These are phyloP conservation scores for Thelohanellus kitauei DNA, from an alignment of 30 jellyfish, hydroid and myxozoan species.

Conservation along the genomic window DNA sequence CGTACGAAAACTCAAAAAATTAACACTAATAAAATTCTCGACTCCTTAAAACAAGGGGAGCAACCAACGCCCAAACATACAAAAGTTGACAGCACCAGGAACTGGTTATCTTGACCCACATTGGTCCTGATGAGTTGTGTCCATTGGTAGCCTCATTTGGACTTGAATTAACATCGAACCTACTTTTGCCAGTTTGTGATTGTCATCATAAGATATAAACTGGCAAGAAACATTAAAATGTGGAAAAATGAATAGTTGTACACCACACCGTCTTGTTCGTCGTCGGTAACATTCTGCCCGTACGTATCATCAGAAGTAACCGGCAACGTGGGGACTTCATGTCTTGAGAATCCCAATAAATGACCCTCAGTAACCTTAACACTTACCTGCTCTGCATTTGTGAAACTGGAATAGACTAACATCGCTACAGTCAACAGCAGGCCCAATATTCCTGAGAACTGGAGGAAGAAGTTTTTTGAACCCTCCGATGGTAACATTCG, in stretches of 20 bases:
- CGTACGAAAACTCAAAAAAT: too few relatives aligned
- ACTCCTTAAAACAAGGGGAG: conserved; percentile 60
- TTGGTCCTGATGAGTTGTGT: too few relatives aligned
- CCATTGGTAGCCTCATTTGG: conserved; percentile 97
- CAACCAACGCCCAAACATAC: conserved; percentile 56
- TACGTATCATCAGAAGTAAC: too few relatives aligned
- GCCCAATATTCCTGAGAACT: too few relatives aligned
- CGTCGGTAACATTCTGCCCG: conserved; percentile 11
- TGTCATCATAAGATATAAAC: conserved; percentile 47
- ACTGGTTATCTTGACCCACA: conserved; percentile 66
- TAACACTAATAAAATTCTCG: neutral
- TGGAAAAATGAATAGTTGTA: conserved; percentile 48
- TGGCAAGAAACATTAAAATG: conserved; percentile 13
- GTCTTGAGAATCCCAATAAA: too few relatives aligned
- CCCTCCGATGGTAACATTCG: too few relatives aligned
- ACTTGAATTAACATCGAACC: conserved; percentile 23
- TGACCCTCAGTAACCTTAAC: too few relatives aligned
- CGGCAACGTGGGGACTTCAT: too few relatives aligned
- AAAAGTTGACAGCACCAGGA: conserved; percentile 53
- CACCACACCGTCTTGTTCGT: conserved; percentile 33
- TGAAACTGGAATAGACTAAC: too few relatives aligned
- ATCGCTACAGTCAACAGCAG: too few relatives aligned
- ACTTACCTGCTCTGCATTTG: too few relatives aligned
- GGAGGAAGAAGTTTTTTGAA: too few relatives aligned
- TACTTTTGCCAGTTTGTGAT: conserved; percentile 31